Evolutionary conservation across 2,888 invertebrate species (phyloP).

Genomic region (Drosophila koepferae): DNA sequence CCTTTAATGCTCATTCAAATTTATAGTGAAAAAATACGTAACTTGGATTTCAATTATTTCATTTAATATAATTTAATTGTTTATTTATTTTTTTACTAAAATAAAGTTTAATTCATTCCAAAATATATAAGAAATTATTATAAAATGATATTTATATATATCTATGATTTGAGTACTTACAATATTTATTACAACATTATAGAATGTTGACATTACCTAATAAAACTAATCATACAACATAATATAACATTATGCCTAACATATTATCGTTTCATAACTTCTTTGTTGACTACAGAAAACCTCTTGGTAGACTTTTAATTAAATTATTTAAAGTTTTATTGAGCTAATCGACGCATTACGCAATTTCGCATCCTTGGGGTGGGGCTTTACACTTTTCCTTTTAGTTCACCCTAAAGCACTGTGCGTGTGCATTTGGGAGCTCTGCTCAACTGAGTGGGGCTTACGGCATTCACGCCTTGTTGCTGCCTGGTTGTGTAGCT

Average conservation of each 20-base stretch:
- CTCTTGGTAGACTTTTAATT: background rate
- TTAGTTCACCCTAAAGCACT: conserved; percentile 32
- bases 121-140: background rate
- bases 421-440: conserved; percentile 37
- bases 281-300: background rate
- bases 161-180: background rate
- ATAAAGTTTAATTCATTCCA: no score
- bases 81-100: no score
- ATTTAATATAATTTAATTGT: no score
- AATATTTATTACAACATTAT: background rate
- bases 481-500: conserved; percentile 60
- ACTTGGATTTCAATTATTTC: no score
- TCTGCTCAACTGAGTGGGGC: conserved; percentile 38
- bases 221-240: background rate
- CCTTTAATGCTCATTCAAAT: no score
- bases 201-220: background rate
- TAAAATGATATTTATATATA: background rate
- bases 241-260: background rate
- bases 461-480: conserved; percentile 78
- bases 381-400: conserved; percentile 41
- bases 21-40: no score
- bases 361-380: conserved; percentile 5
- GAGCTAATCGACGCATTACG: background rate
- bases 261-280: no score
- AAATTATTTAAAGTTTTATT: background rate